phyloP scores from a whole-genome alignment of 2,113 vertebrate genomes.

The Origma solitaria region DNA sequence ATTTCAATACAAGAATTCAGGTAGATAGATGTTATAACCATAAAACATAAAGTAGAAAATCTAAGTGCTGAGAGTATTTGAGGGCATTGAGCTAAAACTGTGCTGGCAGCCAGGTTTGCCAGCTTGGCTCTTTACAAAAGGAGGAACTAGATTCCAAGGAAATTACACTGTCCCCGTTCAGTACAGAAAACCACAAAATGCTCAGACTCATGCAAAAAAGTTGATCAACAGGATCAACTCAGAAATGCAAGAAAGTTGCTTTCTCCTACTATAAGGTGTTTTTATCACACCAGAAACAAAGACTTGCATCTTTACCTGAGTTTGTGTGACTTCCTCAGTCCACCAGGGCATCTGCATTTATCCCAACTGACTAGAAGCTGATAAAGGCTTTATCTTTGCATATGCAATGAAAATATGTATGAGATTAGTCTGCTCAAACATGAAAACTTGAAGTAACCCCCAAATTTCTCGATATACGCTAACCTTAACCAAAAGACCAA shows the following conservation, averaged over 20 bases:
- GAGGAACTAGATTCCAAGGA: slow-evolving; percentile 14
- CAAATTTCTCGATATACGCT: not conserved
- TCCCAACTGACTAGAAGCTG: not conserved
- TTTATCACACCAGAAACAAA: not conserved
- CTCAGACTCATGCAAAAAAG: not conserved
- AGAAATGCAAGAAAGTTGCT: not conserved
- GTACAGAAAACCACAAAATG: not conserved
- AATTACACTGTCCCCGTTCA: not conserved
- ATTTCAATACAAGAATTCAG: slow-evolving; percentile 37
- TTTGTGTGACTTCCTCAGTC: not conserved
- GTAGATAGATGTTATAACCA: not conserved
- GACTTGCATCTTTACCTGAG: not conserved
- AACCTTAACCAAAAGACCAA: not conserved
- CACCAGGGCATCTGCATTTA: not conserved
- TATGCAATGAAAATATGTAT: not conserved
- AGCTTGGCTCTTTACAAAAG: slow-evolving; percentile 24
- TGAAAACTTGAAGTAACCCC: not conserved
- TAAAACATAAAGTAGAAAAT: slow-evolving; percentile 35
- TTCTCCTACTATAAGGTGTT: not conserved
- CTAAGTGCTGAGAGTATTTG: slow-evolving; percentile 15
- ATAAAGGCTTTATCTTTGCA: not conserved
- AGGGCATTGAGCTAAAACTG: slow-evolving; percentile 18
- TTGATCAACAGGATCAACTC: not conserved
- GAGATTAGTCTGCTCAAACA: not conserved
- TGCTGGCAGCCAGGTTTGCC: slow-evolving; percentile 30